Percentiles rank a stretch among this genome's conserved stretches.
Conservation (phyloP, 2,888 invertebrate genomes). For the Rhabditophanes sp. region DNA sequence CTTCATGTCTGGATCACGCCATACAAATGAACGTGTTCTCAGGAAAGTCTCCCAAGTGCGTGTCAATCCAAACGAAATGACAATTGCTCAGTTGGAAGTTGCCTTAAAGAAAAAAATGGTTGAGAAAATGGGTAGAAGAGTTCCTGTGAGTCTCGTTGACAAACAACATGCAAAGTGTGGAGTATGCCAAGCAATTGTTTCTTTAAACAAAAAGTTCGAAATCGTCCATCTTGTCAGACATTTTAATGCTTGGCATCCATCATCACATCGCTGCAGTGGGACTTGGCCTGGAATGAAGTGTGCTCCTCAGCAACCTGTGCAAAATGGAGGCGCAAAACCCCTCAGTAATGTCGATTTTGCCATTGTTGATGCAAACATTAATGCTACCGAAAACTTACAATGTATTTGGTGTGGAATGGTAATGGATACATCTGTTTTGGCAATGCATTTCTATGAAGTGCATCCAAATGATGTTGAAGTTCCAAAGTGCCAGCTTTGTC, state of each 20-base stretch:
- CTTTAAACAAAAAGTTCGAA: slow-evolving; percentile 42
- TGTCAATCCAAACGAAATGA: slow-evolving; percentile 37
- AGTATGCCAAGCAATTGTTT: slow-evolving; percentile 34
- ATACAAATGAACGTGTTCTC: too few species aligned
- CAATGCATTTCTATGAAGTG: slow-evolving; percentile 41
- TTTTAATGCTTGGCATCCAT: slow-evolving; percentile 43
- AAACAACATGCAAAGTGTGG: slow-evolving; percentile 40
- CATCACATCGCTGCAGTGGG: slow-evolving; percentile 37
- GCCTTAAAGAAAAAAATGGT: slow-evolving; percentile 36
- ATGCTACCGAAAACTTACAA: slow-evolving; percentile 31
- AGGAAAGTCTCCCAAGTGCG: slow-evolving; percentile 26
- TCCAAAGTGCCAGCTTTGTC: slow-evolving; percentile 40
- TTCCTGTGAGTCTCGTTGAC: slow-evolving; percentile 40
- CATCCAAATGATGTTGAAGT: slow-evolving; percentile 40
- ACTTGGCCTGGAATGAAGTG: slow-evolving; percentile 27
- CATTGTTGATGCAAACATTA: slow-evolving; percentile 26
- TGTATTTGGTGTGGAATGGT: slow-evolving; percentile 44
- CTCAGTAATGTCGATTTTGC: slow-evolving; percentile 30
- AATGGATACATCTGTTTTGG: slow-evolving; percentile 24
- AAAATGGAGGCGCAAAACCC: slow-evolving; percentile 16
- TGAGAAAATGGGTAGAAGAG: slow-evolving; percentile 40
- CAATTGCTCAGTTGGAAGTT: slow-evolving; percentile 24
- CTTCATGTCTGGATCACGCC: too few species aligned
- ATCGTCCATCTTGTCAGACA: slow-evolving; percentile 39
- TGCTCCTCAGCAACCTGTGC: too few species aligned